Base-by-base conservation (phyloP, 2,797 vertebrate genomes). In the Liparis tanakae region DNA sequence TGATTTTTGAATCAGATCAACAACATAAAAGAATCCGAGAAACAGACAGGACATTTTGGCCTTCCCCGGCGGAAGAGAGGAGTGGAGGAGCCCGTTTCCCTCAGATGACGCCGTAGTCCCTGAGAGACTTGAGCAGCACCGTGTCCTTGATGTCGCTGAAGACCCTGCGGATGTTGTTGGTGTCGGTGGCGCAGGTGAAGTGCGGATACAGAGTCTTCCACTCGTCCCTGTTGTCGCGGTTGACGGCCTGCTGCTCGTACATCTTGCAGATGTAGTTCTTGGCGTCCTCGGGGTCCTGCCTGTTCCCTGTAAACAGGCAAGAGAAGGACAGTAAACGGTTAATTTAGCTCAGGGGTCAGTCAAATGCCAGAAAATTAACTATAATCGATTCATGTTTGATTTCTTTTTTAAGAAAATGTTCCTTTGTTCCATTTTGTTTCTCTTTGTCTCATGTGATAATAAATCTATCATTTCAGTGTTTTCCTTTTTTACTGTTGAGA, bases 161-260 rank as follows among this genome's bases (percentile, higher is more conserved):
- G 33, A 96, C 95, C 50, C 34, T 90, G 63, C 91, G 91, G 77
- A 95, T 96, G 91, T 94, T 95, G 85, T 81, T 87, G 75, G 95
- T 95, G 90, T 95, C 94, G 0, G 95, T 96, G 79, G 95, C 95
- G 9, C 95, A 96, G 87, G 95, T 95, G 88, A 94, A 95, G 90
- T 96, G 95, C 0, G 87, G 81, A 80, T 95, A 96, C 22, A 96
- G 86, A 0, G 79, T 89, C 86, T 95, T 95, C 76, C 79, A 74
- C 70, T 88, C 82, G 13, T 85, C 89, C 58, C 69, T 82, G 1
- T 73, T 87, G 30, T 89, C 82, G 0, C 48, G 82, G 74, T 82
- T 92, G 39, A 82, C 18, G 10, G 92, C 90, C 84, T 92, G 88
- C 43, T 90, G 87, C 86, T 92, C 85, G 46, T 95, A 96, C 89